phyloP scores from a whole-genome alignment of 2,113 vertebrate genomes.

The Phoxinus phoxinus region DNA sequence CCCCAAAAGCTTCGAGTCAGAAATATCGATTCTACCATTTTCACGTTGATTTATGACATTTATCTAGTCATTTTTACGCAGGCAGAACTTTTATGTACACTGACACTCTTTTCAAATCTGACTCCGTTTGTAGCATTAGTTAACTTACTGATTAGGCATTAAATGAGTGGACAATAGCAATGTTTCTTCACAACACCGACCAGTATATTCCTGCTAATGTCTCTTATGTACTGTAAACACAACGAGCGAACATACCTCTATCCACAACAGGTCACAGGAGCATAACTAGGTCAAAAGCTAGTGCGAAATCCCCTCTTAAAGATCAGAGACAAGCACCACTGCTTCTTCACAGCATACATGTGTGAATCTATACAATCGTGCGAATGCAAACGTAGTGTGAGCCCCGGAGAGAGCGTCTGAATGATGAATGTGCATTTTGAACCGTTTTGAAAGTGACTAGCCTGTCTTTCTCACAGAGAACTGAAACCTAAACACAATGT shows the following conservation, averaged over 20 bases:
- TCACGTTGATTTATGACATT: neutral
- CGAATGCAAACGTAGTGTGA: neutral
- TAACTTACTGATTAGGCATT: neutral
- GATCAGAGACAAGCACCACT: constrained; percentile 24
- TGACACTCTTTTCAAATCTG: neutral
- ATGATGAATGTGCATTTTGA: constrained; percentile 28
- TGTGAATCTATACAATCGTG: neutral
- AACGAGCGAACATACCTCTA: constrained; percentile 15
- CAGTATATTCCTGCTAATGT: constrained; percentile 19
- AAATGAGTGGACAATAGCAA: neutral
- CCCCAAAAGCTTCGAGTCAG: neutral
- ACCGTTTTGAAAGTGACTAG: constrained; percentile 5
- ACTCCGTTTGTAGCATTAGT: neutral
- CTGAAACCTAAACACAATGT: constrained; percentile 52
- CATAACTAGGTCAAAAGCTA: constrained; percentile 44
- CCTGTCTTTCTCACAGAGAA: constrained; percentile 30
- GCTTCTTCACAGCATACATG: constrained; percentile 31
- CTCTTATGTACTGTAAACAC: constrained; percentile 43
- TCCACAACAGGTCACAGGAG: constrained; percentile 44
- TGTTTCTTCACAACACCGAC: constrained; percentile 18
- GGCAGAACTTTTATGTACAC: neutral
- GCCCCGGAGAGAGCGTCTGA: neutral
- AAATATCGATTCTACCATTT: neutral
- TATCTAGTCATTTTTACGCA: neutral
- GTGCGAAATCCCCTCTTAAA: constrained; percentile 52